Evolutionary conservation across 2,113 vertebrate genomes (phyloP).

Genomic region (Brevimyrus niger): DNA sequence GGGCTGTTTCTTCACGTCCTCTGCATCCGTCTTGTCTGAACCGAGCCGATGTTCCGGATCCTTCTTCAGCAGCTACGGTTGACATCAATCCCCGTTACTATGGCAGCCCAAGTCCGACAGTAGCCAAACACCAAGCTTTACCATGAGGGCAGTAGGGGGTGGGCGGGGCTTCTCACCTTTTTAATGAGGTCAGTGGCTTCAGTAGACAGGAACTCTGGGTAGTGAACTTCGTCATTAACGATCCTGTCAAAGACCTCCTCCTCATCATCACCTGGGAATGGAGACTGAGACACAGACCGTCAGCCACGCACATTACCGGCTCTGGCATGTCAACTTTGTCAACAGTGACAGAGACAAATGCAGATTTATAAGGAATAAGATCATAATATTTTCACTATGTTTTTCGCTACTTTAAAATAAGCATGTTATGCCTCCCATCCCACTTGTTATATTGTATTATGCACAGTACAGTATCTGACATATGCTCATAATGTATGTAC

Average conservation of each 20-base stretch:
- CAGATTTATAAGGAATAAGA: neutral
- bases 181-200: slow-evolving; percentile 96
- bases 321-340: neutral
- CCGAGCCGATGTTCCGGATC: slow-evolving; percentile 90
- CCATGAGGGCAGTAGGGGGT: no score
- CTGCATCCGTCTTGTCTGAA: slow-evolving; percentile 90
- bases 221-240: slow-evolving; percentile 97
- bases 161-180: slow-evolving; percentile 66
- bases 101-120: no score
- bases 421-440: neutral
- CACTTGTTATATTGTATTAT: neutral
- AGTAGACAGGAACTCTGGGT: slow-evolving; percentile 90
- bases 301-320: neutral
- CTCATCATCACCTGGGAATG: slow-evolving; percentile 96
- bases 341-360: neutral
- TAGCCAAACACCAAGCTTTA: neutral
- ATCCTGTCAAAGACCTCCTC: slow-evolving; percentile 99
- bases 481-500: neutral
- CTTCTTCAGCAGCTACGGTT: slow-evolving; percentile 75
- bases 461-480: neutral
- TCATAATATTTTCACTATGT: neutral
- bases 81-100: neutral
- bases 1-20: slow-evolving; percentile 95
- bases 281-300: slow-evolving; percentile 64
- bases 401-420: neutral